Conservation (phyloP, 2,113 vertebrate species). For the Alaudala cheleensis region DNA sequence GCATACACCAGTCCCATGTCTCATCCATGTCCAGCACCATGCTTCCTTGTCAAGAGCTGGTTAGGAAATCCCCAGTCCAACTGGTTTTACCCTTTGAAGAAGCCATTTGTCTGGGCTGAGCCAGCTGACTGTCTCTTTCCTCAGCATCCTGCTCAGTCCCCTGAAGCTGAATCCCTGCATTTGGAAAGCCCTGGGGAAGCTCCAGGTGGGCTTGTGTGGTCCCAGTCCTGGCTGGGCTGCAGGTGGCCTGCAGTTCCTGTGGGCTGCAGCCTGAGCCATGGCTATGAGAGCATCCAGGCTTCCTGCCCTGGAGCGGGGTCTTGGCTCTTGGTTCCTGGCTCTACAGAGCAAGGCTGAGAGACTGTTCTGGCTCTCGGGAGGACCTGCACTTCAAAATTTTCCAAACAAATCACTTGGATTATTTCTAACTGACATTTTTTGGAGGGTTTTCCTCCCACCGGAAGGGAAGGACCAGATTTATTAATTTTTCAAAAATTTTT, state of each 20-base stretch:
- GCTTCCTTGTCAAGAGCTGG: background rate
- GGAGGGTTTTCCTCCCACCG: background rate
- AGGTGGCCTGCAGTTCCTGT: background rate
- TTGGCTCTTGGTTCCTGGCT: slow-evolving; percentile 16
- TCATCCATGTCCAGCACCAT: background rate
- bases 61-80: background rate
- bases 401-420: slow-evolving; percentile 48
- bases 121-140: background rate
- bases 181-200: background rate
- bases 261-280: background rate
- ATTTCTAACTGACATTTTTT: slow-evolving; percentile 45
- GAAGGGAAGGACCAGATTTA: slow-evolving; percentile 6
- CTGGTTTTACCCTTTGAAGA: background rate
- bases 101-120: background rate
- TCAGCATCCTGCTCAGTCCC: background rate
- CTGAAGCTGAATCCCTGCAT: fast-evolving
- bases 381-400: slow-evolving; percentile 19
- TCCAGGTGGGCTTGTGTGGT: background rate
- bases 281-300: background rate
- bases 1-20: fast-evolving
- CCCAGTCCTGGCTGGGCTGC: background rate
- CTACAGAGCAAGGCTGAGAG: background rate
- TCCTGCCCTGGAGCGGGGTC: background rate
- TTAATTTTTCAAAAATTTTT: background rate
- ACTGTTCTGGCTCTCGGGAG: background rate